Evolutionary conservation across 1,140 invertebrate species (phyloP), one percentile per base, ranked within the genome.

Genomic region (Camponotus floridanus): DNA sequence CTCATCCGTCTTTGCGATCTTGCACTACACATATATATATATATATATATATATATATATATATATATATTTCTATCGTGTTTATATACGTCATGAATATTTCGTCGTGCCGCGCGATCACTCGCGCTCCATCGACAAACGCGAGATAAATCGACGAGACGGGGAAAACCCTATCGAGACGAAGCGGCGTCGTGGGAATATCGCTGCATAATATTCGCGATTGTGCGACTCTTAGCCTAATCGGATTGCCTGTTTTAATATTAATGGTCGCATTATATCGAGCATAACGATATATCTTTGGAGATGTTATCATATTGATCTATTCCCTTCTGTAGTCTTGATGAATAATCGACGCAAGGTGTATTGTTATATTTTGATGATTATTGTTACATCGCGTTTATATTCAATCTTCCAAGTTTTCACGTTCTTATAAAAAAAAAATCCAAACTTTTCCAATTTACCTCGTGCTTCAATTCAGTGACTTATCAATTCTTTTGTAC

Each of bases 91-190:
- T 31, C 55, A 83, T 83, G 57, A 74, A 83, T 83, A 83, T 83
- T 74, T 83, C 79, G 64, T 65, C 61, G 76, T 45, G 51, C 59
- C 26, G 33, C 31, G 33, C 39, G 48, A 62, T 76, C 18, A 31
- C 80, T 45, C 36, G 51, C 31, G 26, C 76, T 13, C 26, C n/a
- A 36, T 64, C 68, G 83, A 76, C 62, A 67, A 78, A 78, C 83
- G 45, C 8, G 61, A 85, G 39, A 85, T 59, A 67, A 64, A 85
- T 85, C 62, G 74, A 85, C 33, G 74, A 65, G 68, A 83, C 48
- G 68, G 51, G 31, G 48, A 70, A 57, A 55, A 36, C 31, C 31
- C 39, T 33, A 74, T 61, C 39, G 68, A 21, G 55, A 81, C 55
- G 79, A 73, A 73, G n/a, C 42, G 39, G 3, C n/a, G 11, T 62